Evolutionary conservation across 2,888 invertebrate genomes (phyloP), one percentile per base, ranked within the genome.

Genomic region (Drosophila monieri): DNA sequence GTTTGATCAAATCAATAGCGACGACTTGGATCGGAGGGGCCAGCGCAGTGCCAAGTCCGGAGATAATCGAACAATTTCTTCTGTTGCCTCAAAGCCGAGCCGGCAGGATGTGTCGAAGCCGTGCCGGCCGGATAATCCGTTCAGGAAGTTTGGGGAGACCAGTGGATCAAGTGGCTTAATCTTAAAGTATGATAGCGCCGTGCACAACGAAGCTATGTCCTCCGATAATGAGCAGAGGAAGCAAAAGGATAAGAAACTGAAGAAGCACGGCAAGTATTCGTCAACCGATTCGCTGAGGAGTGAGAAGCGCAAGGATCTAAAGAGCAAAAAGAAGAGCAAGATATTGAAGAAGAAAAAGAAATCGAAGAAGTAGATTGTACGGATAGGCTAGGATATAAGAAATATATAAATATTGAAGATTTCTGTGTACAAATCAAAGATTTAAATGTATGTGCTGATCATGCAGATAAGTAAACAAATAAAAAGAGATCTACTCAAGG

Each of bases 291-390:
- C 92, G 0, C 90, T 91, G 10, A 77, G 67, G 79, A 95, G 94
- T 89, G 94, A 94, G 89, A 95, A 95, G 90, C 95, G 94, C 92
- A 95, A 95, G 90, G 95, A 95, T 90, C 93, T 94, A 1, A 94
- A 86, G 59, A 84, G 65, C 58, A 85, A 88, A 72, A 86, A 78
- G 39, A 83, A 74, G 49, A 77, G 46, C 62, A 85, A 88, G 72
- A 32, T 78, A 14, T 37, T 85, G 46, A 85, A 88, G 53, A 85
- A 85, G 47, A 94, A 75, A 74, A 89, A 75, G 73, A 89, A 87
- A 68, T 79, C 80, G 32, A 89, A 78, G 70, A 88, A 84, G 62
- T 80, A 54, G 76, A 51, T 59, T 59, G 39, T 48, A 30, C 10
- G 35, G 21, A n/a, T 64, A 64, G 52, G 52, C 27, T 62, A 46